Percentiles rank a stretch among this genome's conserved stretches.
Conservation (phyloP, 2,888 invertebrate genomes). For the Nineta flava region DNA sequence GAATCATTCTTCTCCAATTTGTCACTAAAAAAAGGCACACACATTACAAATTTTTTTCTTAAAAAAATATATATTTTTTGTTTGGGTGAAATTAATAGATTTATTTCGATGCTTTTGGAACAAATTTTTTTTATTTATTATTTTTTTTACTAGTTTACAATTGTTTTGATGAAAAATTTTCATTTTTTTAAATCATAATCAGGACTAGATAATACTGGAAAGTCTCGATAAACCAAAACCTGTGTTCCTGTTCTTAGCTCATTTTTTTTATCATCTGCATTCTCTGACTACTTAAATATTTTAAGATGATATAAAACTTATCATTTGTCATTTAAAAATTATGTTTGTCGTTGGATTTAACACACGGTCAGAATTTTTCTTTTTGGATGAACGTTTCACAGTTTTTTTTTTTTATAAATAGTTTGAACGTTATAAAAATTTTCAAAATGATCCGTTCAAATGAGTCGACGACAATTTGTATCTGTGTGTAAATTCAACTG, state of each 20-base stretch:
- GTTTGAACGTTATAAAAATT: too few relatives aligned
- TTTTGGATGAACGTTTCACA: background rate
- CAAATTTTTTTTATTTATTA: too few relatives aligned
- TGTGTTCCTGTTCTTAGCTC: slow-evolving; percentile 1
- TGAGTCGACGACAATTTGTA: too few relatives aligned
- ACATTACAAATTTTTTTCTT: background rate
- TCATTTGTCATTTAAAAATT: background rate
- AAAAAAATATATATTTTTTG: background rate
- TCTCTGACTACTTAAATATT: too few relatives aligned
- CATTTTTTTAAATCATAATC: slow-evolving; percentile 16
- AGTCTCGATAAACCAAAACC: slow-evolving; percentile 19
- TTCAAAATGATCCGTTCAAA: too few relatives aligned
- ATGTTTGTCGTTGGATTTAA: background rate
- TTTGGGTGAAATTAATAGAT: background rate
- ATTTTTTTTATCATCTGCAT: too few relatives aligned
- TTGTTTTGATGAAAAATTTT: background rate
- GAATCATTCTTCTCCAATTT: too few relatives aligned
- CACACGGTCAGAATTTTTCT: background rate
- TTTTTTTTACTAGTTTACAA: too few relatives aligned
- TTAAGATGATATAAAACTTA: too few relatives aligned
- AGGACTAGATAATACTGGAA: slow-evolving; percentile 57
- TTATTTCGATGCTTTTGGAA: background rate
- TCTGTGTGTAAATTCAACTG: background rate
- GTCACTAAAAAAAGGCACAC: background rate
- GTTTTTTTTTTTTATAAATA: too few relatives aligned